Percentiles rank a stretch among this genome's conserved stretches.
phyloP scores from a whole-genome alignment of 2,113 vertebrate genomes.

The Okapia johnstoni region DNA sequence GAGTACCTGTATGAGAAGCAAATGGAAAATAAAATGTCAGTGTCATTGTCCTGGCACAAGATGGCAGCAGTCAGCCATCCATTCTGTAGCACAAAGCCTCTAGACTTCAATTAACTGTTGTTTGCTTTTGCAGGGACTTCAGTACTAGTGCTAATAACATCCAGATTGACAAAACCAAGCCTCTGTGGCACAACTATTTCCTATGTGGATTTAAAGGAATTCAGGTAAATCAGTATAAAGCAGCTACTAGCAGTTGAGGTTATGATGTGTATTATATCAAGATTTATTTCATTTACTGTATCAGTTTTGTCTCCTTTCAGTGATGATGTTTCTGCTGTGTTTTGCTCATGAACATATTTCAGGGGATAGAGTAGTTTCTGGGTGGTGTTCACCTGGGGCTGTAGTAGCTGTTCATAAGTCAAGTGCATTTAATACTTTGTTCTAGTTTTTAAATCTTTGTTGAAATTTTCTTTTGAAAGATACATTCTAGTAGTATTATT shows the following conservation, averaged over 20 bases:
- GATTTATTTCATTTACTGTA: neutral
- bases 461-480: conserved; percentile 25
- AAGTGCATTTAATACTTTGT: neutral
- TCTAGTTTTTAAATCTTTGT: neutral
- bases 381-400: neutral
- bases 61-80: conserved; percentile 78
- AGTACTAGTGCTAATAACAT: conserved; percentile 83
- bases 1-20: neutral
- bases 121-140: conserved; percentile 88
- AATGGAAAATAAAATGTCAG: neutral
- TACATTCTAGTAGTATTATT: neutral
- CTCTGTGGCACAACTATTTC: conserved; percentile 96
- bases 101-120: conserved; percentile 14
- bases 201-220: conserved; percentile 98
- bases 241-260: neutral
- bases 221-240: conserved; percentile 84
- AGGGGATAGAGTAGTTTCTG: neutral
- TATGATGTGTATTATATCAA: neutral
- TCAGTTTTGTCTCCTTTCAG: neutral
- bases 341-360: neutral
- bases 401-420: neutral
- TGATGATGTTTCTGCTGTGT: neutral
- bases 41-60: conserved; percentile 72
- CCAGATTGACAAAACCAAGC: conserved; percentile 89
- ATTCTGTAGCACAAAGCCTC: neutral